Conservation (phyloP, 2,888 invertebrate species). For the Stegophylla sp. region DNA sequence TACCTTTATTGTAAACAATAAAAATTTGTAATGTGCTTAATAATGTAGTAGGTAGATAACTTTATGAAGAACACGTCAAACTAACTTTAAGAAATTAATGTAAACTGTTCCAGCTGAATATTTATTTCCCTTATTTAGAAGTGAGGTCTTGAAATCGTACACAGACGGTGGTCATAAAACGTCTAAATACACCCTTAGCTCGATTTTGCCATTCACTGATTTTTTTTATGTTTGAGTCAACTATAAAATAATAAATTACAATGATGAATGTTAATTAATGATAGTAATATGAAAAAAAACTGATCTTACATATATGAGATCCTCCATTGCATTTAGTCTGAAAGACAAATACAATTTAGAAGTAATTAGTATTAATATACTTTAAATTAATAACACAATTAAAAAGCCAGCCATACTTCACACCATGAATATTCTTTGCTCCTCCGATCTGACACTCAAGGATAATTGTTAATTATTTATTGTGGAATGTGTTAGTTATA, state of each 20-base stretch:
- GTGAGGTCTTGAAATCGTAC: slow-evolving; percentile 60
- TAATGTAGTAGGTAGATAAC: slow-evolving; percentile 39
- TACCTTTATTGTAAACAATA: slow-evolving; percentile 1
- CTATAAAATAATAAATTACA: slow-evolving; percentile 23
- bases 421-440: no score
- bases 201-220: slow-evolving; percentile 60
- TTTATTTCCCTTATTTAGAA: slow-evolving; percentile 17
- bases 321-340: slow-evolving; percentile 56
- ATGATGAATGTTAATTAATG: neutral
- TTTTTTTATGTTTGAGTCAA: slow-evolving; percentile 55
- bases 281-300: neutral
- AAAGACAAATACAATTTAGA: slow-evolving; percentile 14
- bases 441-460: no score
- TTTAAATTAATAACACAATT: neutral
- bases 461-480: no score
- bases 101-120: neutral
- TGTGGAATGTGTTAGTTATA: no score
- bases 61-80: neutral
- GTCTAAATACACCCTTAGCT: slow-evolving; percentile 58
- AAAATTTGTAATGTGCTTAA: slow-evolving; percentile 1
- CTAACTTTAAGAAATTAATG: slow-evolving; percentile 3
- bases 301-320: slow-evolving; percentile 41
- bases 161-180: slow-evolving; percentile 60
- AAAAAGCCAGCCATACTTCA: no score
- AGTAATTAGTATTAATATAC: neutral